phyloP scores from a whole-genome alignment of 2,113 vertebrate genomes.

The Poeciliopsis turrubarensis region DNA sequence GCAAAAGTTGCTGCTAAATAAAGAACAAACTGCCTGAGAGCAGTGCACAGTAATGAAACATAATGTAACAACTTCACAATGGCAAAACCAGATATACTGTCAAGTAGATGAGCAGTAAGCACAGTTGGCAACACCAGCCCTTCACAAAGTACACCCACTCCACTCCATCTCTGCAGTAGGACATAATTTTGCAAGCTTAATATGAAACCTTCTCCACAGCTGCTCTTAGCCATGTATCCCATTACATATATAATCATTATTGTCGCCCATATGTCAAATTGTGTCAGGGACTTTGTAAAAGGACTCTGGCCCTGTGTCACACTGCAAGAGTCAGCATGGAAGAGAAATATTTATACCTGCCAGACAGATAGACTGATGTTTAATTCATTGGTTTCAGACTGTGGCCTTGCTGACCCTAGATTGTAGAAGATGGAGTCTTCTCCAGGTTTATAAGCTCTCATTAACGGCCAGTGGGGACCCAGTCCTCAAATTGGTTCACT shows the following conservation, averaged over 20 bases:
- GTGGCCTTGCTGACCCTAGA: constrained; percentile 61
- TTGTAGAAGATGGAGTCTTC: constrained; percentile 51
- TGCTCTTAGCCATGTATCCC: constrained; percentile 55
- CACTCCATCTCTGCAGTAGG: constrained; percentile 22
- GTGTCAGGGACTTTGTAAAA: constrained; percentile 54
- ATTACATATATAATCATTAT: constrained; percentile 65
- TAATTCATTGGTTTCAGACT: constrained; percentile 74
- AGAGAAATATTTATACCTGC: constrained; percentile 78
- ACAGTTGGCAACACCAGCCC: constrained; percentile 4
- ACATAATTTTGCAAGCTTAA: constrained; percentile 53
- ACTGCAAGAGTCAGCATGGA: constrained; percentile 59
- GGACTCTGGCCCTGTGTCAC: constrained; percentile 68
- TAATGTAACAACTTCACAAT: background rate
- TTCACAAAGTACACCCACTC: constrained; percentile 3
- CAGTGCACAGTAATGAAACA: background rate
- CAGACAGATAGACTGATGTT: constrained; percentile 74
- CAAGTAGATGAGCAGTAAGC: background rate
- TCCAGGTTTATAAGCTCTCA: constrained; percentile 68
- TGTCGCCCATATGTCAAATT: constrained; percentile 55
- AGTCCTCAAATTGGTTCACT: constrained; percentile 36
- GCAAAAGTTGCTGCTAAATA: background rate
- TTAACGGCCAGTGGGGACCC: constrained; percentile 65
- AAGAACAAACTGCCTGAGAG: background rate
- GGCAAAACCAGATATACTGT: background rate
- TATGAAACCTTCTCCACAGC: constrained; percentile 55